phyloP scores from a whole-genome alignment of 2,113 vertebrate species.

The Eurystomus gularis region DNA sequence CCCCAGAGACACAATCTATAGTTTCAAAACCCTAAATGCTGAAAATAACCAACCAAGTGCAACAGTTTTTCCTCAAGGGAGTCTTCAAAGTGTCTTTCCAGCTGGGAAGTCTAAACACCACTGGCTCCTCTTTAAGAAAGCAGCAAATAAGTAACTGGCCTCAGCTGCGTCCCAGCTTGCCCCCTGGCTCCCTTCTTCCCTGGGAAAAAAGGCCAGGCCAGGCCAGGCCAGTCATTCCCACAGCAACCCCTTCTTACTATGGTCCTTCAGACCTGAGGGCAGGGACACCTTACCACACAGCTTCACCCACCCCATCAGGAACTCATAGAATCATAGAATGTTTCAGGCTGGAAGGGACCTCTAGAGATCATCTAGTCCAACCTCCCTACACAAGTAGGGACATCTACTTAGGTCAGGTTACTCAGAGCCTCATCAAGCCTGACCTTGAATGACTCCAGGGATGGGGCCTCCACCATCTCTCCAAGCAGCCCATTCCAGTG shows the following conservation, averaged over 20 bases:
- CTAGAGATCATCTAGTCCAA: too few species aligned
- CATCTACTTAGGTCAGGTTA: too few species aligned
- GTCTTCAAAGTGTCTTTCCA: slow-evolving; percentile 7
- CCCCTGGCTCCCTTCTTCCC: not conserved
- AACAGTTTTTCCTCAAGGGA: not conserved
- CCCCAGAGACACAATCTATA: not conserved
- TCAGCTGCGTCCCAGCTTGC: not conserved
- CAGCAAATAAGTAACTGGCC: not conserved
- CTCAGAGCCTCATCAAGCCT: too few species aligned
- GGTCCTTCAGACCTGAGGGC: not conserved
- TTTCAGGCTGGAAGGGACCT: too few species aligned
- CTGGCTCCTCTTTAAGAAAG: not conserved
- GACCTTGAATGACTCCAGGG: too few species aligned
- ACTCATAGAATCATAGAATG: too few species aligned
- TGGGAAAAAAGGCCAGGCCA: not conserved
- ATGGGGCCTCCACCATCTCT: too few species aligned
- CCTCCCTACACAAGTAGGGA: too few species aligned
- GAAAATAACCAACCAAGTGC: slow-evolving; percentile 1
- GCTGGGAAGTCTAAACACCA: not conserved
- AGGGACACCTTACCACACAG: not conserved
- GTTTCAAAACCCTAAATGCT: not conserved
- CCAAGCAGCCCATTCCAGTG: too few species aligned
- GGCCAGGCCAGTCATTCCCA: not conserved
- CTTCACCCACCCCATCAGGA: not conserved
- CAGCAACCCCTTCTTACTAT: not conserved